These are phyloP conservation scores for Drosophila pruinosa DNA, from an alignment of 1,140 invertebrate genomes.

Conservation along the genomic window DNA sequence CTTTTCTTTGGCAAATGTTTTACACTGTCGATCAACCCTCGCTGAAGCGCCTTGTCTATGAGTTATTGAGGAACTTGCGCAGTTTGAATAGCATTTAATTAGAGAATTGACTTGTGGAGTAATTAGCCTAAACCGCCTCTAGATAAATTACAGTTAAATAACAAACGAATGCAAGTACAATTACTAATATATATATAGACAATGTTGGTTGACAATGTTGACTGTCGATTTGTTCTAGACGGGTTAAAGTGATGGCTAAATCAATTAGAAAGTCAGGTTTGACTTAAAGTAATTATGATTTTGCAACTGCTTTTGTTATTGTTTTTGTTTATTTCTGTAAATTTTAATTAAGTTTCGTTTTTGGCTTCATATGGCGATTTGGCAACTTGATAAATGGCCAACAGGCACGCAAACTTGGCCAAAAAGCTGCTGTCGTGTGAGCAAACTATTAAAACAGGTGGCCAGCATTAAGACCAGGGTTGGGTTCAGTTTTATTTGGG, in stretches of 20 bases:
- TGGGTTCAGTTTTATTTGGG: not conserved
- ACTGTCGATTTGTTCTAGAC: conserved; percentile 2
- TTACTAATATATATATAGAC: too few species aligned
- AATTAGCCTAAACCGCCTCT: conserved; percentile 43
- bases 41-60: not conserved
- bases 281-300: conserved; percentile 45
- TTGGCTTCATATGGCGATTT: conserved; percentile 42
- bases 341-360: conserved; percentile 70
- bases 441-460: conserved; percentile 74
- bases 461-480: conserved; percentile 42
- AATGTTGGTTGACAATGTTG: conserved; percentile 11
- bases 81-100: conserved; percentile 25
- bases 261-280: conserved; percentile 54
- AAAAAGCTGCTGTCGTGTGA: conserved; percentile 63
- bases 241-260: conserved; percentile 51
- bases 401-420: conserved; percentile 65
- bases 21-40: not conserved
- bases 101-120: conserved; percentile 22
- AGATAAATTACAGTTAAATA: not conserved
- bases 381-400: conserved; percentile 58
- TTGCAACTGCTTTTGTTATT: conserved; percentile 6
- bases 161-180: not conserved
- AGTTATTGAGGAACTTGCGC: conserved; percentile 32
- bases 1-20: too few species aligned
- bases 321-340: conserved; percentile 30